A percentile compares a stretch with the other conserved stretches of the same genome.
Conservation (phyloP, 23 tunicate genomes). For the Halocynthia aurantium region DNA sequence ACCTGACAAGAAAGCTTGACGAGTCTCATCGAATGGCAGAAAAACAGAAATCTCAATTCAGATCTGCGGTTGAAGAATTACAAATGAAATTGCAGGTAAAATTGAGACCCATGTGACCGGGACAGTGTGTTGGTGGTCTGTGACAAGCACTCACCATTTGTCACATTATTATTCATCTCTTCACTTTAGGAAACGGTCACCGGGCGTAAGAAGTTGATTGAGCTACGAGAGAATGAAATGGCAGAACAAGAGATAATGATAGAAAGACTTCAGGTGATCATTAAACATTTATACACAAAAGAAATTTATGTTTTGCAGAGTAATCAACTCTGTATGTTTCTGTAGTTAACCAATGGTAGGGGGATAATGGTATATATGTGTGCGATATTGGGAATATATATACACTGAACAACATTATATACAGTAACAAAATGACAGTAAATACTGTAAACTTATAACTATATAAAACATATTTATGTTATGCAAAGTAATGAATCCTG, state of each 20-base stretch:
- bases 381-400: too few relatives aligned
- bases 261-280: constrained; percentile 63
- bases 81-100: constrained; percentile 52
- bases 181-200: constrained; percentile 49
- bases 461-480: too few relatives aligned
- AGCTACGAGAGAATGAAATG: constrained; percentile 73
- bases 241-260: constrained; percentile 69
- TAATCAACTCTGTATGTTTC: neutral
- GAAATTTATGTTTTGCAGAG: neutral
- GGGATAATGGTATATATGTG: too few relatives aligned
- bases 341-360: too few relatives aligned
- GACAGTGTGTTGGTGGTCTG: neutral
- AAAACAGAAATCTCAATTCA: constrained; percentile 67
- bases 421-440: too few relatives aligned
- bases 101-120: neutral
- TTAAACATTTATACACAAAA: too few relatives aligned
- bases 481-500: neutral
- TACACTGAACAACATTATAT: too few relatives aligned
- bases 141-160: neutral
- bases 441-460: too few relatives aligned
- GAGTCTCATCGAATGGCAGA: constrained; percentile 38
- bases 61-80: constrained; percentile 66
- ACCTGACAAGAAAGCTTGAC: constrained; percentile 52
- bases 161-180: neutral
- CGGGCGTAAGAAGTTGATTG: constrained; percentile 62